Base-by-base conservation (phyloP, 2,113 vertebrate genomes). In the Haemorhous mexicanus region DNA sequence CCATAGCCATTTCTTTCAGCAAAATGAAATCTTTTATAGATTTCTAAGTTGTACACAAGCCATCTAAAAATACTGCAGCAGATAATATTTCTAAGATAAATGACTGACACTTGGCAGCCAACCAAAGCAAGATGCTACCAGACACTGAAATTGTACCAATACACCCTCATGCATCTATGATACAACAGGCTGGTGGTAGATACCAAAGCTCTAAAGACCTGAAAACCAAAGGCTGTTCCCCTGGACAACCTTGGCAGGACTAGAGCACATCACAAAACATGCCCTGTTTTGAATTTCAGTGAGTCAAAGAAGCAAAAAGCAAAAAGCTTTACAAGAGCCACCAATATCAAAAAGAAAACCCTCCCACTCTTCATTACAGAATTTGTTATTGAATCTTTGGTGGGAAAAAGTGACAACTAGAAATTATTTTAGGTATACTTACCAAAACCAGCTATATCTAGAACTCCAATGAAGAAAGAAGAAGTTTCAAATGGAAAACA, bases 401-500 rank as follows among this genome's bases (percentile, higher is more conserved):
- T 18, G 47, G 7, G 26, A 44, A 67, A 32, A 69, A 62, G 1
- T 58, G 53, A 41, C 19, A 74, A 43, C 5, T 44, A 46, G 27
- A 58, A 72, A 79, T 13, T 19, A 52, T 24, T 43, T 81, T 26
- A 93, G 53, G 7, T 13, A 58, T 61, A 97, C 98, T 97, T 83
- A 99, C 99, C 99, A 77, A 99, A 99, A 24, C 99, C 99, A 70
- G 99, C 99, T 93, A 99, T 99, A 97, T 99, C 99, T 95, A 99
- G 97, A 55, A 99, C 99, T 8, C 99, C 99, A 76, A 99, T 99
- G 97, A 99, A 99, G 98, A 97, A 99, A 69, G 98, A 97, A 2
- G 99, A 99, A 3, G 98, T 98, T 82, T 99, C 98, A 93, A 99
- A 99, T 52, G 99, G 99, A 95, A 99, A 99, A 96, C 99, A 99